Conservation (phyloP, 2,888 invertebrate species). For the Epinotia bilunana region DNA sequence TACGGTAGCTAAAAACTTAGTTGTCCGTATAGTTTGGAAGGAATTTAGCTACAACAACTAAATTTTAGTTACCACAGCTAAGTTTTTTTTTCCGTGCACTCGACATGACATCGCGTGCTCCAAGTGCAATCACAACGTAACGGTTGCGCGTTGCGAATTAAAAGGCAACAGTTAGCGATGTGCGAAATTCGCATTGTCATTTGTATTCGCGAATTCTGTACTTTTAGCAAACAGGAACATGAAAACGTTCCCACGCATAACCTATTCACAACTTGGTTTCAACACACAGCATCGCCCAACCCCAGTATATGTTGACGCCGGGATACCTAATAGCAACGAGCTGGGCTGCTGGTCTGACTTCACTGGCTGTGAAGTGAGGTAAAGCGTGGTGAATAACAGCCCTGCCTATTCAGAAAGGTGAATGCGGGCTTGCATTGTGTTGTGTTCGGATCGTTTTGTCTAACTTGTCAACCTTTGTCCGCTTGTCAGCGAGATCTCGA, state of each 20-base stretch:
- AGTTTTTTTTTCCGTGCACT: too few species aligned
- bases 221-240: conserved; percentile 63
- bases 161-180: conserved; percentile 48
- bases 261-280: conserved; percentile 38
- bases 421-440: conserved; percentile 58
- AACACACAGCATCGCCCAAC: background rate
- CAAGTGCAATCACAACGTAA: conserved; percentile 41
- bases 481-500: conserved; percentile 59
- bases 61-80: too few species aligned
- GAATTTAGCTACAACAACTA: too few species aligned
- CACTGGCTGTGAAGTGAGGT: background rate
- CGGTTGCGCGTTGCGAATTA: conserved; percentile 51
- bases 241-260: conserved; percentile 71
- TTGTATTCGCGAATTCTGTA: conserved; percentile 62
- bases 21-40: too few species aligned
- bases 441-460: conserved; percentile 64
- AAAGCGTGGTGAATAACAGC: background rate
- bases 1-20: too few species aligned
- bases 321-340: background rate
- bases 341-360: background rate
- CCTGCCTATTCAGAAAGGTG: conserved; percentile 61
- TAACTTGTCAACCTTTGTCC: conserved; percentile 65
- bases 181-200: conserved; percentile 59
- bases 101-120: conserved; percentile 33
- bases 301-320: background rate